Base-by-base conservation (phyloP, 2,888 invertebrate species). In the Oxycera nigricornis region DNA sequence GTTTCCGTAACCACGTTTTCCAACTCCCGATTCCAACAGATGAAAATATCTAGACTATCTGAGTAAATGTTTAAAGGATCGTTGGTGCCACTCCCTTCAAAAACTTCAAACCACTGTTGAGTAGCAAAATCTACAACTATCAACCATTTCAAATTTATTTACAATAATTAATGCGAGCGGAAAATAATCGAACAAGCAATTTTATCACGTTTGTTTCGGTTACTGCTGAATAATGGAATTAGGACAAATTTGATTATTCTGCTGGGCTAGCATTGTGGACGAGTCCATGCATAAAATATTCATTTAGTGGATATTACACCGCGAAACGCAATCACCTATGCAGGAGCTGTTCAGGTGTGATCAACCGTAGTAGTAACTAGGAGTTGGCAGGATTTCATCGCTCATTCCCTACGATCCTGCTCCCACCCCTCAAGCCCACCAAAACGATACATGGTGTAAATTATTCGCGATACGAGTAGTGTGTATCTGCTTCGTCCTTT, bases 141-240 rank as follows among this genome's bases (percentile, higher is more conserved):
- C n/a, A n/a, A n/a, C n/a, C n/a, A n/a, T n/a, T n/a, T 46, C n/a
- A 46, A 55, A 55, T 24, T 55, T 55, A 55, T 55, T 55, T 55
- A 55, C 24, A 20, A n/a, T 9, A 24, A 26, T 17, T 61, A 61
- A 61, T 31, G 41, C 26, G 65, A 6, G 14, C 65, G n/a, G n/a
- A 46, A 68, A 46, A 9, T 30, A 68, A 68, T 14, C 46, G 67
- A 68, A 68, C 67, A 68, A 68, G 46, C 67, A 46, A 68, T 68
- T 68, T 68, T 50, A 9, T 50, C 46, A 50, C n/a, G 46, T 68
- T 68, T 39, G 67, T 68, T 68, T 50, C 67, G 28, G 67, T 68
- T 68, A 68, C 67, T 68, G 67, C 46, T 68, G 50, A 68, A 68
- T 68, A 68, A 68, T 68, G 67, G 67, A 68, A 68, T 68, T 68